Conservation (phyloP, 2,888 invertebrate species). For the Sinohyriopsis cumingii region DNA sequence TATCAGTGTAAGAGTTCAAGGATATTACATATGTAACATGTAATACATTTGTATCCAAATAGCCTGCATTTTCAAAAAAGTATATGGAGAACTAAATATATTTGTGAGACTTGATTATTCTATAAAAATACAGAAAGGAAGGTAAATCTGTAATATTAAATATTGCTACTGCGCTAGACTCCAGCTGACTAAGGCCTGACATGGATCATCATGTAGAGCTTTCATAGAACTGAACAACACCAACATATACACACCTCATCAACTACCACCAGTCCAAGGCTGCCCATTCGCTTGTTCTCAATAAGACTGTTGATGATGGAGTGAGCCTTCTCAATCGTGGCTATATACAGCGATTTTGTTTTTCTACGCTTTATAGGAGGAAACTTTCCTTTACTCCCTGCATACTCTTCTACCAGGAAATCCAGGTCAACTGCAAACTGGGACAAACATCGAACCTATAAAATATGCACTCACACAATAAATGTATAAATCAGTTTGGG, state of each 20-base stretch:
- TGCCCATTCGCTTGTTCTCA: conserved; percentile 81
- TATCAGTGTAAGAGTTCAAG: too few relatives aligned
- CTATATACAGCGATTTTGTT: conserved; percentile 88
- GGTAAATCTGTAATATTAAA: too few relatives aligned
- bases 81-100: too few relatives aligned
- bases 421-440: conserved; percentile 90
- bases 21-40: too few relatives aligned
- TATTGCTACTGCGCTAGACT: too few relatives aligned
- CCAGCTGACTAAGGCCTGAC: too few relatives aligned
- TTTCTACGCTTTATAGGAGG: conserved; percentile 86
- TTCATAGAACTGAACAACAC: background rate
- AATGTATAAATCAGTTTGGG: background rate
- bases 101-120: too few relatives aligned
- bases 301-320: conserved; percentile 89
- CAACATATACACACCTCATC: conserved; percentile 79
- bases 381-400: conserved; percentile 88
- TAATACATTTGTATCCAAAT: too few relatives aligned
- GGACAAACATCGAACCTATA: conserved; percentile 85
- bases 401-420: conserved; percentile 96
- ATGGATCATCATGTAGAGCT: too few relatives aligned
- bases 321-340: conserved; percentile 95
- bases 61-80: too few relatives aligned
- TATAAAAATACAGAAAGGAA: too few relatives aligned
- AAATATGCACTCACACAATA: conserved; percentile 3
- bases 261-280: conserved; percentile 86